A percentile compares a stretch with the other conserved stretches of the same genome.
Conservation (phyloP, 2,113 vertebrate species). For the Mesocricetus auratus region DNA sequence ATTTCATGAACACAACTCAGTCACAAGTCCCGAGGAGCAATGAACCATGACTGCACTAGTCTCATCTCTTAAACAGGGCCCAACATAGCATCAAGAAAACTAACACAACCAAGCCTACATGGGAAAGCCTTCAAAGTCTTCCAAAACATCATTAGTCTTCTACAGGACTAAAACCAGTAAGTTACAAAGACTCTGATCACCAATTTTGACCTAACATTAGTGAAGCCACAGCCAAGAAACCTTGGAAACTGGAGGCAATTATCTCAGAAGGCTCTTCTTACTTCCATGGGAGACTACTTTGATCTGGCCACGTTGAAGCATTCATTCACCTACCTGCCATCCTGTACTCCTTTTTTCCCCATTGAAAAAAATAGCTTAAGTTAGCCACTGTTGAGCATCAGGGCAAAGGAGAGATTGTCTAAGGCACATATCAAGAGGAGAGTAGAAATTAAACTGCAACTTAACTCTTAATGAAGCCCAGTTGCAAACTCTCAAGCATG, state of each 20-base stretch:
- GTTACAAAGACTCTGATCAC: neutral
- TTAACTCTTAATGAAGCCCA: neutral
- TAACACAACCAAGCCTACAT: neutral
- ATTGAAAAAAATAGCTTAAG: neutral
- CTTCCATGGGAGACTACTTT: neutral
- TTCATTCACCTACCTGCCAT: neutral
- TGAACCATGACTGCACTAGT: neutral
- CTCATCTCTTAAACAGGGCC: neutral
- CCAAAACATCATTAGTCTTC: neutral
- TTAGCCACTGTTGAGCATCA: neutral
- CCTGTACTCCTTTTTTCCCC: too few species aligned
- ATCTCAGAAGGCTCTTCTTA: neutral
- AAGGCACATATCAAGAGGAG: neutral
- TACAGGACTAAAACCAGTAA: neutral
- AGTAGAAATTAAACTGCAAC: neutral
- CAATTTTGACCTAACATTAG: neutral
- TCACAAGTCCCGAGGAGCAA: neutral
- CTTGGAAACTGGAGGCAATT: neutral
- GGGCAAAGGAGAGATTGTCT: neutral
- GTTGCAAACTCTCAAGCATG: neutral
- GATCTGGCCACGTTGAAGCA: neutral
- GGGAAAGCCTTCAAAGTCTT: neutral
- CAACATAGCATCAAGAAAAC: neutral
- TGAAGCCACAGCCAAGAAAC: neutral
- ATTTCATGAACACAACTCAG: neutral